phyloP scores from a whole-genome alignment of 2,888 invertebrate species.

The Ypsolopha sequella region DNA sequence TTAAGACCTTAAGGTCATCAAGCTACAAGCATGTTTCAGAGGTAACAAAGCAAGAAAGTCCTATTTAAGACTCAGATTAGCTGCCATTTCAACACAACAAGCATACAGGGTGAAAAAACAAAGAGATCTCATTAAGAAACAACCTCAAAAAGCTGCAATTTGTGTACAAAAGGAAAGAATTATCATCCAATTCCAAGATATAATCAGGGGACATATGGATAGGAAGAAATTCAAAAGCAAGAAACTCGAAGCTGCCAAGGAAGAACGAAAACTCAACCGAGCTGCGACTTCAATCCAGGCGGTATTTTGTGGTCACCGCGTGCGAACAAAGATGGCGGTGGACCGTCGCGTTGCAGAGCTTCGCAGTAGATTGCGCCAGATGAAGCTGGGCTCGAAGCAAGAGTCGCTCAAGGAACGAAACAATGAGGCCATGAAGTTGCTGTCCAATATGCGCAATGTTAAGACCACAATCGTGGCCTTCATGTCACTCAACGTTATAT shows the following conservation, averaged over 20 bases:
- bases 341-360: slow-evolving; percentile 32
- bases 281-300: slow-evolving; percentile 77
- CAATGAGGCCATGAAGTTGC: slow-evolving; percentile 50
- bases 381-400: slow-evolving; percentile 42
- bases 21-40: slow-evolving; percentile 30
- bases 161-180: slow-evolving; percentile 38
- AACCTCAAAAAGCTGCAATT: slow-evolving; percentile 29
- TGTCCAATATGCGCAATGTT: slow-evolving; percentile 39
- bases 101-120: slow-evolving; percentile 39
- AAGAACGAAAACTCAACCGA: slow-evolving; percentile 41
- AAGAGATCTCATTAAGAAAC: slow-evolving; percentile 20
- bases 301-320: slow-evolving; percentile 64
- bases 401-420: slow-evolving; percentile 46
- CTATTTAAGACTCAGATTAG: slow-evolving; percentile 28
- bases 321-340: slow-evolving; percentile 22
- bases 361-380: slow-evolving; percentile 46
- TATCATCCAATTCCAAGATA: slow-evolving; percentile 47
- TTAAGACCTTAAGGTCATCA: slow-evolving; percentile 17
- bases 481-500: slow-evolving; percentile 49
- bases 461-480: slow-evolving; percentile 51
- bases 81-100: slow-evolving; percentile 39
- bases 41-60: slow-evolving; percentile 30
- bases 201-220: slow-evolving; percentile 59
- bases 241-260: slow-evolving; percentile 41
- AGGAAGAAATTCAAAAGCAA: slow-evolving; percentile 52